These are phyloP conservation scores for Anolis carolinensis DNA, from an alignment of 2,113 vertebrate species.

Conservation along the genomic window DNA sequence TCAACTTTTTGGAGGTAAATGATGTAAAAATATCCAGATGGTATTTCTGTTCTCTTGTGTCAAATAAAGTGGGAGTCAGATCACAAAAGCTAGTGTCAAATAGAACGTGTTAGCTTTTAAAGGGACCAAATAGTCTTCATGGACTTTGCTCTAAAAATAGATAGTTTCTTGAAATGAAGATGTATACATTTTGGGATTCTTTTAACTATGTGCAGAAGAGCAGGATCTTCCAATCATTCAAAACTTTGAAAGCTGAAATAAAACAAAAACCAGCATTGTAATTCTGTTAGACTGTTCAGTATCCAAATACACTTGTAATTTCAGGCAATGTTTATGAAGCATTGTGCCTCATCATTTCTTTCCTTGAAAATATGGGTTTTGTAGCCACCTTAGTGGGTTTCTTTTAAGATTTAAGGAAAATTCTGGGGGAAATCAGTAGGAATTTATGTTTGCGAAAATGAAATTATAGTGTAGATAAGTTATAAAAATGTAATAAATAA, in stretches of 20 bases:
- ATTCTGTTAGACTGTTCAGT: constrained; percentile 44
- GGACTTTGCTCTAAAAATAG: not conserved
- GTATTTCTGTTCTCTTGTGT: no score
- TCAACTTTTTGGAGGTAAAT: not conserved
- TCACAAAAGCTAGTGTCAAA: no score
- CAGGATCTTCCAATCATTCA: not conserved
- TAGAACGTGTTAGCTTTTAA: no score
- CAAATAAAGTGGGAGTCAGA: no score
- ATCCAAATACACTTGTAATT: constrained; percentile 9
- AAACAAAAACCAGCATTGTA: constrained; percentile 39
- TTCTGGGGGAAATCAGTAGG: constrained; percentile 22
- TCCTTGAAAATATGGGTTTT: constrained; percentile 37
- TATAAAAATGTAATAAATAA: not conserved
- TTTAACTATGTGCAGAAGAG: not conserved
- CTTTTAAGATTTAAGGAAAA: constrained; percentile 47
- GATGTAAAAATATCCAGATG: not conserved
- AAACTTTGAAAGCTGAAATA: constrained; percentile 42
- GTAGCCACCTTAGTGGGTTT: not conserved
- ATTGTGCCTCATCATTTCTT: constrained; percentile 46
- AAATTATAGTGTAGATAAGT: not conserved
- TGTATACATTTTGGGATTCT: not conserved
- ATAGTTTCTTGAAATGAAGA: not conserved
- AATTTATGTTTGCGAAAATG: constrained; percentile 32
- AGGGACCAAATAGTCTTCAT: no score
- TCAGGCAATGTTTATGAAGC: constrained; percentile 5